Evolutionary conservation across 1,140 invertebrate species (phyloP).

Genomic region (Aporrectodea caliginosa): DNA sequence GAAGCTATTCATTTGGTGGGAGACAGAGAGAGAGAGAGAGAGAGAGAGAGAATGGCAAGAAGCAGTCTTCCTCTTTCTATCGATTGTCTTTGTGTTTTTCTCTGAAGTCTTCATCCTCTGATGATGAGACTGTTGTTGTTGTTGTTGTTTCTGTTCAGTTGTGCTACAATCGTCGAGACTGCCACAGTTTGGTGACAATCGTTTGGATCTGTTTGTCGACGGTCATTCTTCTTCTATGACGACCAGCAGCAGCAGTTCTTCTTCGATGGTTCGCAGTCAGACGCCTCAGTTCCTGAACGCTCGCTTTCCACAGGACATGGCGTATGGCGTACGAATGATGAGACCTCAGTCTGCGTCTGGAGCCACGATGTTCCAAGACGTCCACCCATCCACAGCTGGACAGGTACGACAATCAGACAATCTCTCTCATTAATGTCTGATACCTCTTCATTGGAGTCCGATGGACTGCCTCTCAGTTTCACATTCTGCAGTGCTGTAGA

Average conservation of each 20-base stretch:
- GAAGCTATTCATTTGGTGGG: too few relatives aligned
- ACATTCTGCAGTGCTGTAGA: too few relatives aligned
- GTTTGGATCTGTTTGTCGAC: background rate
- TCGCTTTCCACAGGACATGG: background rate
- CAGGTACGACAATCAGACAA: too few relatives aligned
- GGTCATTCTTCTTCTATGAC: background rate
- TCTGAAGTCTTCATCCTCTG: too few relatives aligned
- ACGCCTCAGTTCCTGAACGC: background rate
- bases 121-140: background rate
- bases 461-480: too few relatives aligned
- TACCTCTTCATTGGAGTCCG: too few relatives aligned
- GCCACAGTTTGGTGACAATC: background rate
- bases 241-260: background rate
- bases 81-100: too few relatives aligned
- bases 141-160: background rate
- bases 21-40: too few relatives aligned
- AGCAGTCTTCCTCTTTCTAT: too few relatives aligned
- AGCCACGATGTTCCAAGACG: background rate
- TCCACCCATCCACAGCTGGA: background rate
- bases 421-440: too few relatives aligned
- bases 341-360: background rate
- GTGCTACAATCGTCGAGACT: too few relatives aligned
- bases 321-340: background rate
- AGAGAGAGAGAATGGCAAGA: too few relatives aligned
- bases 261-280: background rate